These are phyloP conservation scores for Sinocyclocheilus grahami DNA, from an alignment of 2,113 vertebrate genomes.

Conservation along the genomic window DNA sequence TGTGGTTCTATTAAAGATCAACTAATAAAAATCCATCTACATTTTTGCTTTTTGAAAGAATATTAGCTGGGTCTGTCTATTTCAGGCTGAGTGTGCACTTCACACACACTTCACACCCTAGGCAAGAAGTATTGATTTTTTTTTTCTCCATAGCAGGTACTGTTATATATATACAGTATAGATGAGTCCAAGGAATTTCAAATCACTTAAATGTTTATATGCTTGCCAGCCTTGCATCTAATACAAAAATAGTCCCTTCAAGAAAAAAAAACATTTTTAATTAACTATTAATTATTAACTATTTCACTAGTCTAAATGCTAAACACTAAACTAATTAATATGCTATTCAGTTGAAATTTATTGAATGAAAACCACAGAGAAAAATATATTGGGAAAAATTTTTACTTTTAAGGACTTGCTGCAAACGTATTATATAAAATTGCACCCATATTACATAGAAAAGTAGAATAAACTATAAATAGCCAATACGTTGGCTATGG, in stretches of 20 bases:
- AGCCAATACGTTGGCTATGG: not conserved
- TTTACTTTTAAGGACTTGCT: not conserved
- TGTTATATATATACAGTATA: constrained; percentile 53
- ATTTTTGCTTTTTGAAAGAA: constrained; percentile 24
- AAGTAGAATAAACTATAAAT: not conserved
- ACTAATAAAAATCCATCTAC: constrained; percentile 7
- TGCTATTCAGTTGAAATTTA: not conserved
- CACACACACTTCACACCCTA: constrained; percentile 26
- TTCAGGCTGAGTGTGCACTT: constrained; percentile 30
- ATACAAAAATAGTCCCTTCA: not conserved
- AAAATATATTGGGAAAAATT: not conserved
- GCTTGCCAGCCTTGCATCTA: constrained; percentile 1
- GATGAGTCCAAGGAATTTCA: constrained; percentile 51
- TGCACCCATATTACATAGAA: not conserved
- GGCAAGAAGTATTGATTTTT: constrained; percentile 63
- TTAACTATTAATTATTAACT: not conserved
- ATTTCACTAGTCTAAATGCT: not conserved
- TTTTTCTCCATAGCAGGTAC: constrained; percentile 45
- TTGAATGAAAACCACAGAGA: not conserved
- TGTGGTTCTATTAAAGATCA: constrained; percentile 45
- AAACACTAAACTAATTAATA: not conserved
- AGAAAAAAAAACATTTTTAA: not conserved
- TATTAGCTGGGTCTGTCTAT: not conserved
- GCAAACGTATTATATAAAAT: not conserved
- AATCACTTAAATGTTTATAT: constrained; percentile 39